These are phyloP conservation scores for Laothoe populi DNA, from an alignment of 2,888 invertebrate genomes.

Conservation along the genomic window DNA sequence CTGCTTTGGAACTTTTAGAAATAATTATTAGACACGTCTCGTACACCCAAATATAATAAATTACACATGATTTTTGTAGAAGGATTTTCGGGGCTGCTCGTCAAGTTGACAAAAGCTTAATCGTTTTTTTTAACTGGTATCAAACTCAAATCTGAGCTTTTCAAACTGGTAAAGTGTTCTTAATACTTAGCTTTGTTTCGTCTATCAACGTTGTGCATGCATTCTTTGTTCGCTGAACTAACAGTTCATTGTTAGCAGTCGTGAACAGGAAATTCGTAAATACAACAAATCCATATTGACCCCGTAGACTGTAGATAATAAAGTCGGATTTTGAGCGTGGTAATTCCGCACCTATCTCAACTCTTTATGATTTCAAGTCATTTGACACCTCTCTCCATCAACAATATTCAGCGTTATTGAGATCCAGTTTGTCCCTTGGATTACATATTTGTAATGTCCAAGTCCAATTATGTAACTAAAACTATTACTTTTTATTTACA, in stretches of 20 bases:
- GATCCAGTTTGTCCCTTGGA: not conserved
- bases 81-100: no score
- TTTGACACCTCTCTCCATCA: not conserved
- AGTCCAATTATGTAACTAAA: no score
- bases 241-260: not conserved
- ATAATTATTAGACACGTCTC: not conserved
- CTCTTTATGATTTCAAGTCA: not conserved
- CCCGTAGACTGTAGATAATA: conserved; percentile 3
- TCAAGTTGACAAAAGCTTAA: no score
- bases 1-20: not conserved
- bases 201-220: not conserved
- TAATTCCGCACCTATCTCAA: not conserved
- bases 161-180: not conserved
- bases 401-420: not conserved
- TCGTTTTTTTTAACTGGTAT: no score
- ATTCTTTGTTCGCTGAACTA: not conserved
- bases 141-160: not conserved
- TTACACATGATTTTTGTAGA: not conserved
- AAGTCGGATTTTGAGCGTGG: no score
- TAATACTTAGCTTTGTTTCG: not conserved
- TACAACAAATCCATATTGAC: conserved; percentile 15
- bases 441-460: no score
- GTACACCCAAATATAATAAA: not conserved
- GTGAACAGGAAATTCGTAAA: conserved; percentile 14
- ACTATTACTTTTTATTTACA: no score